phyloP scores from a whole-genome alignment of 2,797 vertebrate species.

The Smutsia gigantea region DNA sequence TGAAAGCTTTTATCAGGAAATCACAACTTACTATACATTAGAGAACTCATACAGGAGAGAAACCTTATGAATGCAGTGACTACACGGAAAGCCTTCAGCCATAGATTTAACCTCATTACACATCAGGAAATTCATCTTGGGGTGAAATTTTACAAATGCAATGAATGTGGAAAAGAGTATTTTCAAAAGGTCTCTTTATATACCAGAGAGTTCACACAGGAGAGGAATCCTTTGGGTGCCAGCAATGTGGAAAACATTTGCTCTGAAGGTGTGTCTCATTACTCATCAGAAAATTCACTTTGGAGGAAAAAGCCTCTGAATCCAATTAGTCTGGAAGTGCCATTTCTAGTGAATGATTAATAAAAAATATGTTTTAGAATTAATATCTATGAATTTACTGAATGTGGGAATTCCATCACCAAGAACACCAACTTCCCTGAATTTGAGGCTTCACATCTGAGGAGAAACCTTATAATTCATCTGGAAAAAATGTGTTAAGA shows the following conservation, averaged over 20 bases:
- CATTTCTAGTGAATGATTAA: too few relatives aligned
- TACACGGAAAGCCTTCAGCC: too few relatives aligned
- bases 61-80: too few relatives aligned
- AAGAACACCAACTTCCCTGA: constrained; percentile 14
- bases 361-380: background rate
- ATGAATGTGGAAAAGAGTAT: too few relatives aligned
- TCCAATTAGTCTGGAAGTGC: background rate
- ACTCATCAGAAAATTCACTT: constrained; percentile 79
- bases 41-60: too few relatives aligned
- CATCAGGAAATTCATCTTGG: background rate
- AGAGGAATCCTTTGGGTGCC: background rate
- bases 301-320: constrained; percentile 79
- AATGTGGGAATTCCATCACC: background rate
- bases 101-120: constrained; percentile 28
- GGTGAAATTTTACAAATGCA: background rate
- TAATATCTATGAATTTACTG: background rate
- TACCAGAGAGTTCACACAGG: too few relatives aligned
- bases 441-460: constrained; percentile 52
- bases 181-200: too few relatives aligned
- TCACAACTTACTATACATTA: too few relatives aligned
- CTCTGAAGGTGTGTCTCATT: background rate
- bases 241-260: background rate
- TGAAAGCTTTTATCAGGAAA: too few relatives aligned
- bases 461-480: constrained; percentile 47
- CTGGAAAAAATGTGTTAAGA: background rate